phyloP scores from a whole-genome alignment of 2,113 vertebrate species.

The Oryzias javanicus region DNA sequence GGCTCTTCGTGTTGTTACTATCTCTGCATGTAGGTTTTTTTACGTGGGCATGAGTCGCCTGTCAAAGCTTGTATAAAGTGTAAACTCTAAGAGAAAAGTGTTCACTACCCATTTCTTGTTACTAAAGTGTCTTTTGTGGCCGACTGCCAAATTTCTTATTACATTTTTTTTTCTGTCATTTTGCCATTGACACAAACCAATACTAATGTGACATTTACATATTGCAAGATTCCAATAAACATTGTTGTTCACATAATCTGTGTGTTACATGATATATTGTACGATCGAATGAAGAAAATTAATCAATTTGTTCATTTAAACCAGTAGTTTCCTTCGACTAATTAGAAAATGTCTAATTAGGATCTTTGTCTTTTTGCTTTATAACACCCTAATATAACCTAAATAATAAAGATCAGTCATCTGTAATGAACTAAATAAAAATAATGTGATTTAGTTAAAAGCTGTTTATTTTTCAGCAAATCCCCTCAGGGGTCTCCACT shows the following conservation, averaged over 20 bases:
- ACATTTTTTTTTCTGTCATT: constrained; percentile 40
- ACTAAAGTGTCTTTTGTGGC: constrained; percentile 52
- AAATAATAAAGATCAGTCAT: too few species aligned
- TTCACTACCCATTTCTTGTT: constrained; percentile 5
- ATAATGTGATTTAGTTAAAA: too few species aligned
- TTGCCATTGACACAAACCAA: constrained; percentile 28
- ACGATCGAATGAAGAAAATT: not conserved
- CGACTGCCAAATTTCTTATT: constrained; percentile 48
- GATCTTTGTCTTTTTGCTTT: too few species aligned
- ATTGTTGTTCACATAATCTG: constrained; percentile 38
- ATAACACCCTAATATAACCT: too few species aligned
- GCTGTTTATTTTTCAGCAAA: too few species aligned
- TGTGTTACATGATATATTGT: constrained; percentile 3
- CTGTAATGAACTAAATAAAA: too few species aligned
- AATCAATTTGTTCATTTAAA: too few species aligned
- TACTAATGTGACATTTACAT: constrained; percentile 31
- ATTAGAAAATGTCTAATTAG: too few species aligned
- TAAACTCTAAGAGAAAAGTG: constrained; percentile 7
- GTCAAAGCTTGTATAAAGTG: constrained; percentile 12
- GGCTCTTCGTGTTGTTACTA: not conserved
- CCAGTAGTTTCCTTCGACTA: too few species aligned
- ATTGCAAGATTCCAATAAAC: constrained; percentile 68
- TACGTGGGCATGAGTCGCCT: not conserved
- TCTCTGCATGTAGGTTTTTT: constrained; percentile 17
- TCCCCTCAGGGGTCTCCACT: too few species aligned